Evolutionary conservation across 2,113 vertebrate species (phyloP), one percentile per base, ranked within the genome.

Genomic region (Callipepla californica): DNA sequence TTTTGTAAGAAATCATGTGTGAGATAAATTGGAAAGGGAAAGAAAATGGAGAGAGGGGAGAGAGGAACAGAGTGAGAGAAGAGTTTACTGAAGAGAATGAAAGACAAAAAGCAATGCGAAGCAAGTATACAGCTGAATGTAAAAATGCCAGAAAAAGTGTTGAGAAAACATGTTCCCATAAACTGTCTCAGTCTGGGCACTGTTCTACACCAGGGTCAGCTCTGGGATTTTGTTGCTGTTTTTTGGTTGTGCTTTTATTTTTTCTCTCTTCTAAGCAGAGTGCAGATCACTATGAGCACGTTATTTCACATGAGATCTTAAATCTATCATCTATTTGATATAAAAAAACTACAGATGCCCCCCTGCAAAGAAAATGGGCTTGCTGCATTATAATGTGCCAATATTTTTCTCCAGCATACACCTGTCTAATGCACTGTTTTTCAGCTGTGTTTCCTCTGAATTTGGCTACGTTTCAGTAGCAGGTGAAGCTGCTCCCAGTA

Each of bases 21-120:
- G 82, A 91, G 76, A 76, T 91, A 96, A 94, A 91, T 80, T 94
- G 48, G 76, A 90, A 85, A 91, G 79, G 59, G 75, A 82, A 89
- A 91, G 26, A 42, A 90, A 91, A 77, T 50, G 44, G 47, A 92
- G n/a, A 9, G 80, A 72, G 45, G 30, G 13, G 22, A 95, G 44
- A 62, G 9, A 85, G 57, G 68, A 61, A 53, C 7, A 42, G 45
- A 51, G 22, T 22, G 63, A 30, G 50, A 74, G 42, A 83, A 80
- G 16, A 57, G 44, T 77, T 70, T 78, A 55, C 25, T 72, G 80
- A 48, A 50, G 66, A 75, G 68, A 91, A 84, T 74, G 61, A 36
- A 94, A 85, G 66, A 58, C 0, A 7, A 87, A 92, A 91, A 94
- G 65, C 69, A 55, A 53, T 25, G 14, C 66, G 80, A 92, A 90